These are phyloP conservation scores for Leptinotarsa juncta DNA, from an alignment of 2,888 invertebrate species.

Conservation along the genomic window DNA sequence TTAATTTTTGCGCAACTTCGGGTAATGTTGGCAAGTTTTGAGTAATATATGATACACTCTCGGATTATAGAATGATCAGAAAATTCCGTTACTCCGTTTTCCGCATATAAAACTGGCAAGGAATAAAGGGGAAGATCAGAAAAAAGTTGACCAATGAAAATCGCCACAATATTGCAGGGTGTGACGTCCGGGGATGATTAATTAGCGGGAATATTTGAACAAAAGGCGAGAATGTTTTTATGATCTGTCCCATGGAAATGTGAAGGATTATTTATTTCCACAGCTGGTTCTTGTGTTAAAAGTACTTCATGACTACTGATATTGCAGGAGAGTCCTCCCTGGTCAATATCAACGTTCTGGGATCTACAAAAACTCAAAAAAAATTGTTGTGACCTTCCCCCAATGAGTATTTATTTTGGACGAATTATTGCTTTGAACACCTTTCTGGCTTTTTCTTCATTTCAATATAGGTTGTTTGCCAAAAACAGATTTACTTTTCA, in stretches of 20 bases:
- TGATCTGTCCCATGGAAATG: background rate
- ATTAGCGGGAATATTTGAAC: conserved; percentile 52
- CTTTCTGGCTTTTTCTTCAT: no score
- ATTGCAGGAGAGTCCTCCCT: no score
- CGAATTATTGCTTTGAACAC: no score
- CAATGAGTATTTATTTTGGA: no score
- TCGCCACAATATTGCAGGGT: conserved; percentile 43
- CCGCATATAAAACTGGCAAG: background rate
- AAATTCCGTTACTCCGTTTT: background rate
- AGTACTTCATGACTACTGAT: background rate
- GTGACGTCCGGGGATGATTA: conserved; percentile 48
- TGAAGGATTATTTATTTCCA: background rate
- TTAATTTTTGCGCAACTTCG: conserved; percentile 18
- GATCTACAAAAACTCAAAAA: no score
- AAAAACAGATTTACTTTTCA: no score
- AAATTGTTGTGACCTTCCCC: no score
- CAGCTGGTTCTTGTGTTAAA: background rate
- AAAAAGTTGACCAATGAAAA: conserved; percentile 55
- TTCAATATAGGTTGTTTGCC: no score
- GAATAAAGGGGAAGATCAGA: conserved; percentile 52
- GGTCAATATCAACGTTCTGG: no score
- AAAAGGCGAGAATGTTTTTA: conserved; percentile 4
- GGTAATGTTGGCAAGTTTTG: background rate
- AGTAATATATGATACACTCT: background rate
- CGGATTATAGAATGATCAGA: background rate